Conservation (phyloP, 2,113 vertebrate species). For the Semnornis frantzii region DNA sequence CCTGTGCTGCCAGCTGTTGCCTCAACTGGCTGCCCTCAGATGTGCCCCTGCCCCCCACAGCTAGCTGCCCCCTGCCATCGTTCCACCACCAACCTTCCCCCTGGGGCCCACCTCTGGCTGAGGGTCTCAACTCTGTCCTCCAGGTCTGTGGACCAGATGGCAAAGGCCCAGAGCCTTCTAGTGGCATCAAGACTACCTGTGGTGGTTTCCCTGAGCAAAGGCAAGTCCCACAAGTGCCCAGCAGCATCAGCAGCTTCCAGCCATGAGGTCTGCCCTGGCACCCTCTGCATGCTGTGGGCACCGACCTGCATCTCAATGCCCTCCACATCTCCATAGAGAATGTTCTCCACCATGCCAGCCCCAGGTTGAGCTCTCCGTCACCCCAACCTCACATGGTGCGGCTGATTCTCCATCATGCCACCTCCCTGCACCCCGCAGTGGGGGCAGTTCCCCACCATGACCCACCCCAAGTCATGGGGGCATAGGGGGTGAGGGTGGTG, state of each 20-base stretch:
- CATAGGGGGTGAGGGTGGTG: too few species aligned
- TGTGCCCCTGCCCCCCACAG: background rate
- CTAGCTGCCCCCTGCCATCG: background rate
- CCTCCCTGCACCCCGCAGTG: fast-evolving
- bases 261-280: background rate
- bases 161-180: background rate
- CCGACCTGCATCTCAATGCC: background rate
- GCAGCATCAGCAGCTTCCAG: background rate
- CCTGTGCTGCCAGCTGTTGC: background rate
- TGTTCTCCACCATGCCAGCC: background rate
- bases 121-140: background rate
- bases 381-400: fast-evolving
- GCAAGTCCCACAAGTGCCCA: background rate
- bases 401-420: fast-evolving
- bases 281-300: background rate
- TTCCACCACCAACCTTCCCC: too few species aligned
- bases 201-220: too few species aligned
- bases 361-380: background rate
- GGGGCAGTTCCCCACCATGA: background rate
- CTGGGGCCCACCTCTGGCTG: background rate
- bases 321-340: background rate
- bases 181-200: fast-evolving
- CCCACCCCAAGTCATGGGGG: too few species aligned
- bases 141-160: fast-evolving
- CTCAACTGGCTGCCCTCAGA: background rate